phyloP scores from a whole-genome alignment of 2,113 vertebrate species.

The Columba livia region DNA sequence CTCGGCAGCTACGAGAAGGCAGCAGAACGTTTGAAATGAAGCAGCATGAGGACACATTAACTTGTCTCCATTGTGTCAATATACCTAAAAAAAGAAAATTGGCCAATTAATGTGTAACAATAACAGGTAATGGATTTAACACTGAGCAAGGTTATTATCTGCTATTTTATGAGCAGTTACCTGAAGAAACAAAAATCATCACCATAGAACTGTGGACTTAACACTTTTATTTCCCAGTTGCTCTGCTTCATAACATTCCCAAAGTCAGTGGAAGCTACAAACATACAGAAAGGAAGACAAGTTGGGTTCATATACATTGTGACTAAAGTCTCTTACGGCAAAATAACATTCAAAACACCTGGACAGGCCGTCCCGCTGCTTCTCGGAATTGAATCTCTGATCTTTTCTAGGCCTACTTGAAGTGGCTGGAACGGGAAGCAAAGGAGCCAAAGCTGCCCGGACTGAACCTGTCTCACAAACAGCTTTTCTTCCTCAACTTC shows the following conservation, averaged over 20 bases:
- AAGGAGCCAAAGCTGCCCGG: slow-evolving; percentile 88
- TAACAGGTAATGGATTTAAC: slow-evolving; percentile 50
- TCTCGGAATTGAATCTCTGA: not conserved
- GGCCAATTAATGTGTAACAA: slow-evolving; percentile 51
- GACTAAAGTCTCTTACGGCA: not conserved
- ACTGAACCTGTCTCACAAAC: slow-evolving; percentile 87
- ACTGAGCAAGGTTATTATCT: slow-evolving; percentile 42
- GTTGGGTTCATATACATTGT: not conserved
- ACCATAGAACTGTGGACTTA: not conserved
- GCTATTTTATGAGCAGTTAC: slow-evolving; percentile 23
- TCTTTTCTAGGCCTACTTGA: slow-evolving; percentile 87
- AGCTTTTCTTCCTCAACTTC: slow-evolving; percentile 97
- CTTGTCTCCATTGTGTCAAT: slow-evolving; percentile 40
- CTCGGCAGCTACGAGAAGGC: not conserved
- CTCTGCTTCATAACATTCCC: not conserved
- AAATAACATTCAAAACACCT: not conserved
- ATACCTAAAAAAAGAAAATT: slow-evolving; percentile 57
- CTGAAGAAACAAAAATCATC: not conserved
- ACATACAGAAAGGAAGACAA: not conserved
- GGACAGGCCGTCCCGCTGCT: not conserved
- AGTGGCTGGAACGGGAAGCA: slow-evolving; percentile 87
- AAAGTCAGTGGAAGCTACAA: not conserved
- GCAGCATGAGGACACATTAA: slow-evolving; percentile 1
- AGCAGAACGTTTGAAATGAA: not conserved
- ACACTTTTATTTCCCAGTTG: not conserved